Percentiles rank a stretch among this genome's conserved stretches.
These are phyloP conservation scores for Acanthosepion lycidas DNA, from an alignment of 2,888 invertebrate genomes.

Conservation along the genomic window DNA sequence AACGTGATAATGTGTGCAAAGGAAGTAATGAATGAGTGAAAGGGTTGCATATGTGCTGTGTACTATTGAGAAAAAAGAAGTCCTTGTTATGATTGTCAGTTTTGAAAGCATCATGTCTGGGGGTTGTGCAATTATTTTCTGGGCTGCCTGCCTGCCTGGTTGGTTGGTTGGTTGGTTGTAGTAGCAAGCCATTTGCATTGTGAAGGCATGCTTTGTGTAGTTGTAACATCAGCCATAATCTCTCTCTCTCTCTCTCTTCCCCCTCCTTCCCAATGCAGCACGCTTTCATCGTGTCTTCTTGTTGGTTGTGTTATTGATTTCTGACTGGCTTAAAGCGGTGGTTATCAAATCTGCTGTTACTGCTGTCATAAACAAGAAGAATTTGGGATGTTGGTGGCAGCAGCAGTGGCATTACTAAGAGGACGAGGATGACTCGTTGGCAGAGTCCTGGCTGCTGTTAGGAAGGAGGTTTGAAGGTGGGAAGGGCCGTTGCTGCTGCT, in stretches of 20 bases:
- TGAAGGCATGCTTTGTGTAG: slow-evolving; percentile 33
- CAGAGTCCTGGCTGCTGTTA: slow-evolving; percentile 33
- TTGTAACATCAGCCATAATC: slow-evolving; percentile 1
- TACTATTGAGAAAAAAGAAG: not conserved
- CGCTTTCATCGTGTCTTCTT: not conserved
- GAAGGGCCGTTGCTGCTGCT: not conserved
- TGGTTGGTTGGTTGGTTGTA: not conserved
- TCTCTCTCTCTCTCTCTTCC: not conserved
- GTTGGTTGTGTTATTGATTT: slow-evolving; percentile 16
- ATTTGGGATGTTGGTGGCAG: slow-evolving; percentile 33
- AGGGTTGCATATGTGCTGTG: not conserved
- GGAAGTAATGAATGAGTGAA: not conserved
- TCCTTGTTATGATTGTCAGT: slow-evolving; percentile 33
- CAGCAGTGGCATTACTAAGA: slow-evolving; percentile 33
- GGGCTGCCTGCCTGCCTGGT: not conserved
- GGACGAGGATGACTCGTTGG: slow-evolving; percentile 33
- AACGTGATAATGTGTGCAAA: not conserved
- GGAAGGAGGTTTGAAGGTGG: slow-evolving; percentile 16
- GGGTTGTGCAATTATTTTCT: not conserved
- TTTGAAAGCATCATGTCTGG: not conserved
- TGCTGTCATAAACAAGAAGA: slow-evolving; percentile 33
- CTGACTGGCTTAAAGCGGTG: slow-evolving; percentile 33
- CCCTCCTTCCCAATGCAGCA: not conserved
- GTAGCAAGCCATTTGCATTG: not conserved
- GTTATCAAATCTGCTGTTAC: slow-evolving; percentile 33